Percentiles rank a stretch among this genome's conserved stretches.
Conservation (phyloP, 1,140 invertebrate species). For the Leptoteleia sp. region DNA sequence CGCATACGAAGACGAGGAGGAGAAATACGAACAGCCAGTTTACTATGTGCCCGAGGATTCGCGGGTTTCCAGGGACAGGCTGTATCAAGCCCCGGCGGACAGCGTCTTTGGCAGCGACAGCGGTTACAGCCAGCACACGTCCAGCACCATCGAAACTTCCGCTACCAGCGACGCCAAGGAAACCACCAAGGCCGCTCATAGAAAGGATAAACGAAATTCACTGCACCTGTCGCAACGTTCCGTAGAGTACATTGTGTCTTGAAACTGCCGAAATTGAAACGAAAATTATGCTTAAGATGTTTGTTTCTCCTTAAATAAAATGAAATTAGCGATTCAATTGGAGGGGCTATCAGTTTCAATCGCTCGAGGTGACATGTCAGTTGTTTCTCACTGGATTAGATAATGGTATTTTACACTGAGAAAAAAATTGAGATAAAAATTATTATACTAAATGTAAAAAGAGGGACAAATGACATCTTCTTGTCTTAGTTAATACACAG, state of each 20-base stretch:
- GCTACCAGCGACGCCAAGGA: conserved; percentile 74
- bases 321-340: no score
- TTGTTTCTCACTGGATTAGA: no score
- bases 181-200: conserved; percentile 71
- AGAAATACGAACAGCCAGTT: conserved; percentile 71
- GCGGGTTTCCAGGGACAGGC: conserved; percentile 65
- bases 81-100: conserved; percentile 79
- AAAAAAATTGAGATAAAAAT: no score
- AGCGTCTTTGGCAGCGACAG: conserved; percentile 86
- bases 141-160: conserved; percentile 76
- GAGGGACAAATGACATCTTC: no score
- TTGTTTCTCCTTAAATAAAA: no score
- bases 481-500: no score
- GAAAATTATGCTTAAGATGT: no score
- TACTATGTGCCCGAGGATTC: conserved; percentile 70
- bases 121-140: conserved; percentile 86
- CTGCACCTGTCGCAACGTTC: conserved; percentile 75
- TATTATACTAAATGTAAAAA: no score
- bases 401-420: no score
- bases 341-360: no score
- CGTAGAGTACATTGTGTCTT: conserved; percentile 76
- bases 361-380: no score
- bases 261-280: conserved; percentile 58
- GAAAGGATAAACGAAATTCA: conserved; percentile 76
- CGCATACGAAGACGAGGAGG: conserved; percentile 72